These are phyloP conservation scores for Manis pentadactyla DNA, from an alignment of 2,797 vertebrate genomes.

Conservation along the genomic window DNA sequence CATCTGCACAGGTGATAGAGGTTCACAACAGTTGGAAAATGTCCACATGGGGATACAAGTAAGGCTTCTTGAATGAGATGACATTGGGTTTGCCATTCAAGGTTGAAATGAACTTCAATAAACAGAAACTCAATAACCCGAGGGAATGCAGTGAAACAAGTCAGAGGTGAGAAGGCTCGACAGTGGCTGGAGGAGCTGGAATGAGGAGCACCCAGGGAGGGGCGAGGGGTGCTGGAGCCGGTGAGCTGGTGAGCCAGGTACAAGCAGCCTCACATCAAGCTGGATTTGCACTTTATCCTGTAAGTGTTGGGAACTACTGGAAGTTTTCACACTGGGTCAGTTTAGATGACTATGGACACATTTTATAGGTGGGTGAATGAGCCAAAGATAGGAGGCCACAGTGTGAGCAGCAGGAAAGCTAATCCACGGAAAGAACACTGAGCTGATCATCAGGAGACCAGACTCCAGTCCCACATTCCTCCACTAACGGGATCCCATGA, in stretches of 20 bases:
- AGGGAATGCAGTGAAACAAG: no score
- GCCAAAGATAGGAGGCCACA: no score
- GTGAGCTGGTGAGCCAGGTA: no score
- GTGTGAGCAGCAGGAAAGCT: not conserved
- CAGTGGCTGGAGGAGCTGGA: not conserved
- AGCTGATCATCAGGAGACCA: no score
- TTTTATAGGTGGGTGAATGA: fast-evolving
- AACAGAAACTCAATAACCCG: not conserved
- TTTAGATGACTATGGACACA: not conserved
- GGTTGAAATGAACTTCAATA: not conserved
- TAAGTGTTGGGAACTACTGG: not conserved
- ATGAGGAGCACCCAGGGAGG: fast-evolving
- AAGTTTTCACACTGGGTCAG: not conserved
- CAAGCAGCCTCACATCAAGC: not conserved
- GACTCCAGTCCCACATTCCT: not conserved
- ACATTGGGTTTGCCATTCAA: not conserved
- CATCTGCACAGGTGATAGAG: not conserved
- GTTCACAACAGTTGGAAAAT: not conserved
- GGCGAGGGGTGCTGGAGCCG: fast-evolving
- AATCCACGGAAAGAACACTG: fast-evolving
- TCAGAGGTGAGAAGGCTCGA: fast-evolving
- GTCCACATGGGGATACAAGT: fast-evolving
- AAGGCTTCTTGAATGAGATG: not conserved
- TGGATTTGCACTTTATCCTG: not conserved
- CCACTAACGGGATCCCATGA: not conserved